Conservation (phyloP, 2,797 vertebrate species). For the Eulemur mongoz region DNA sequence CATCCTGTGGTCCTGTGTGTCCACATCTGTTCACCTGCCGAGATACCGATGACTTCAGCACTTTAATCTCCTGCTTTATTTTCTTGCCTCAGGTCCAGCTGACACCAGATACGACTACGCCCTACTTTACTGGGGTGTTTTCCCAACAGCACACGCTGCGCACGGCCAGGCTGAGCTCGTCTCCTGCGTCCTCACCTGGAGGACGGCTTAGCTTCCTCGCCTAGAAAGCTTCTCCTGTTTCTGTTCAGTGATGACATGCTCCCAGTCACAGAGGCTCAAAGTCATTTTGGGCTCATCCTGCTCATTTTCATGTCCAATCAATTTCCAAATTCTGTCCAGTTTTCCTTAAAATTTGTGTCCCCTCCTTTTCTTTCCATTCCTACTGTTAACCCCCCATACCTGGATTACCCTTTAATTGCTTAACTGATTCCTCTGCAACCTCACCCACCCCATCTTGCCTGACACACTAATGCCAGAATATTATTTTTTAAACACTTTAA, state of each 20-base stretch:
- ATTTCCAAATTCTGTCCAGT: background rate
- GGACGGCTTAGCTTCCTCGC: background rate
- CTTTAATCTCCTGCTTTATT: background rate
- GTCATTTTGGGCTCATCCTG: background rate
- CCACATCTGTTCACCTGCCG: background rate
- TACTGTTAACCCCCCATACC: background rate
- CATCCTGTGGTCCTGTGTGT: background rate
- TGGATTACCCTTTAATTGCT: background rate
- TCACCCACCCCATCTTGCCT: background rate
- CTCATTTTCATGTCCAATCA: background rate
- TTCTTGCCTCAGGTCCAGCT: background rate
- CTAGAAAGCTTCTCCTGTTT: background rate
- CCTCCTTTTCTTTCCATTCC: background rate
- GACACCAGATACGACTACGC: background rate
- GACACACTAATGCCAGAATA: background rate
- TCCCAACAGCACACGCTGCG: background rate
- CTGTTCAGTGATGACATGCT: background rate
- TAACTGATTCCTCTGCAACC: background rate
- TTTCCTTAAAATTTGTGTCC: background rate
- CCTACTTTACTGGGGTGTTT: background rate
- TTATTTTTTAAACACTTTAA: background rate
- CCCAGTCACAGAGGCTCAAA: background rate
- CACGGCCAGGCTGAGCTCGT: no score
- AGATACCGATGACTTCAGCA: background rate
- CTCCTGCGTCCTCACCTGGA: background rate